Evolutionary conservation across 2,797 vertebrate species (phyloP).

Genomic region (Halcyon smyrnensis): DNA sequence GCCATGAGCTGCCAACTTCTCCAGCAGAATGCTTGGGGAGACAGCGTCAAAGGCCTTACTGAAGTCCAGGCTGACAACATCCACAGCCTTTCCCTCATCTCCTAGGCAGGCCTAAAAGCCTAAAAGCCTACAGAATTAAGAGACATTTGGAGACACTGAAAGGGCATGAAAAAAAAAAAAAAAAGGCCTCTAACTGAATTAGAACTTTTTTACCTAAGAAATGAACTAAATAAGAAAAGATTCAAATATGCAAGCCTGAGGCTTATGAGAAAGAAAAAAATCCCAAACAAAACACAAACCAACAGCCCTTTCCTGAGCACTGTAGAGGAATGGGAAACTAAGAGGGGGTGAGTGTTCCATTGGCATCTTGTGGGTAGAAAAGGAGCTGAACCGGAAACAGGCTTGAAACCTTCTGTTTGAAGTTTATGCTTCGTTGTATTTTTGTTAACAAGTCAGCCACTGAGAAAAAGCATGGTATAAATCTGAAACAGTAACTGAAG

Average conservation of each 20-base stretch:
- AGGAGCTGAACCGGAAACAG: background rate
- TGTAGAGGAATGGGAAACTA: background rate
- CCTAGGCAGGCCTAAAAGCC: background rate
- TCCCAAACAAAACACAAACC: background rate
- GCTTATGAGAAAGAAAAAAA: background rate
- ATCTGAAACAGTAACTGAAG: slow-evolving; percentile 13
- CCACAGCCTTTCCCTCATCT: no score
- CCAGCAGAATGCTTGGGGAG: no score
- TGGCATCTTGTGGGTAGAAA: background rate
- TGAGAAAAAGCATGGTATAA: background rate
- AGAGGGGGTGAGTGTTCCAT: background rate
- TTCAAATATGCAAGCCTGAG: background rate
- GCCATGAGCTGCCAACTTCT: no score
- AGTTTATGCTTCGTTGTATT: background rate
- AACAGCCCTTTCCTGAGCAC: background rate
- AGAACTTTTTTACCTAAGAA: background rate
- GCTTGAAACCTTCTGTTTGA: background rate
- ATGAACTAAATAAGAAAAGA: background rate
- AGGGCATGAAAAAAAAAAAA: background rate
- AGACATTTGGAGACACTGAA: background rate
- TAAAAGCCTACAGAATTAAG: background rate
- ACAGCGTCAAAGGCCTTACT: no score
- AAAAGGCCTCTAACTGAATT: background rate
- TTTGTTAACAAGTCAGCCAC: background rate
- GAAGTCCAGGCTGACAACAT: no score